phyloP scores from a whole-genome alignment of 2,888 invertebrate species.

The Ormia ochracea region DNA sequence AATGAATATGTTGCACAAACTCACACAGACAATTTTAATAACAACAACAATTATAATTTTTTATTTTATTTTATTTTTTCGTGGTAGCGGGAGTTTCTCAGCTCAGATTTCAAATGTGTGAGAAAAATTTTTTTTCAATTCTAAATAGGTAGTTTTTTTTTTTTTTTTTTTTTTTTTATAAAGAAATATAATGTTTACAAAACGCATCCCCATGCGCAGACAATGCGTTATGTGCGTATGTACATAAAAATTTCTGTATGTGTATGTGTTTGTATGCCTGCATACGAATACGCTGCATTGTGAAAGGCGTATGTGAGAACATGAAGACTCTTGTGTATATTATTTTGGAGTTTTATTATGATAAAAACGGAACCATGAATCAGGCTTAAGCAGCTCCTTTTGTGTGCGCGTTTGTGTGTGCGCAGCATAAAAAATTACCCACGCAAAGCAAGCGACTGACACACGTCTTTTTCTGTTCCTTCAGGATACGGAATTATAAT shows the following conservation, averaged over 20 bases:
- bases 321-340: slow-evolving; percentile 25
- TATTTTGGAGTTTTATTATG: background rate
- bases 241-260: background rate
- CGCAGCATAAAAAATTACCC: slow-evolving; percentile 30
- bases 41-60: slow-evolving; percentile 46
- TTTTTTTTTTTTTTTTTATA: too few relatives aligned
- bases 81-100: slow-evolving; percentile 54
- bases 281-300: background rate
- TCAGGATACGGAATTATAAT: slow-evolving; percentile 57
- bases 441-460: slow-evolving; percentile 61
- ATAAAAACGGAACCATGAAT: slow-evolving; percentile 30
- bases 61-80: slow-evolving; percentile 14
- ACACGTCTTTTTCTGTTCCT: slow-evolving; percentile 50
- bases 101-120: slow-evolving; percentile 61
- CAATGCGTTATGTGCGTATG: too few relatives aligned
- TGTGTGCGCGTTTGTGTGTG: background rate
- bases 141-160: too few relatives aligned
- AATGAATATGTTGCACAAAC: slow-evolving; percentile 3
- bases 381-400: slow-evolving; percentile 15
- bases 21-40: slow-evolving; percentile 1
- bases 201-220: slow-evolving; percentile 1
- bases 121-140: slow-evolving; percentile 45
- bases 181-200: slow-evolving; percentile 10
- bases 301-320: slow-evolving; percentile 60
- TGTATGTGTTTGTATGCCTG: background rate